Evolutionary conservation across 1,140 invertebrate genomes (phyloP).

Genomic region (Lepidurus arcticus): DNA sequence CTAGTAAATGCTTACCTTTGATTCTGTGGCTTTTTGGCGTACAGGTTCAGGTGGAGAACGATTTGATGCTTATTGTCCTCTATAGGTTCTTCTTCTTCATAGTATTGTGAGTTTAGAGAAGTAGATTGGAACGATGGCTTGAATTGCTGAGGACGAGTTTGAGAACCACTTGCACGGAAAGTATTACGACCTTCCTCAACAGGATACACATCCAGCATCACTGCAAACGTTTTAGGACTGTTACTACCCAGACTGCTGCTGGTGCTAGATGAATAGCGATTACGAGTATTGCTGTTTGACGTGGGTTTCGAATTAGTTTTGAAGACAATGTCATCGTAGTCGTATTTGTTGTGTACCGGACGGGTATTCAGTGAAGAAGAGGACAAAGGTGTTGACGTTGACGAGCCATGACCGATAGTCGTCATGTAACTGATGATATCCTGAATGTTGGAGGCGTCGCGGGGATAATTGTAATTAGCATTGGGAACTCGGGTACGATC

Average conservation of each 20-base stretch:
- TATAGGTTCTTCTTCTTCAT: background rate
- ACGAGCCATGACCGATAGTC: background rate
- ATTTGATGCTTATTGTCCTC: slow-evolving; percentile 29
- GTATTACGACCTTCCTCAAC: background rate
- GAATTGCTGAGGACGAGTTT: slow-evolving; percentile 1
- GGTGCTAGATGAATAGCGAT: background rate
- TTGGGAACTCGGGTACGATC: background rate
- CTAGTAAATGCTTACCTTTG: background rate
- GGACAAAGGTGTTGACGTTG: background rate
- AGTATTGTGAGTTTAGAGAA: background rate
- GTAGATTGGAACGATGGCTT: background rate
- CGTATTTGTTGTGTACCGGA: background rate
- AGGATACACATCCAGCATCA: slow-evolving; percentile 32
- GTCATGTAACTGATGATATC: slow-evolving; percentile 34
- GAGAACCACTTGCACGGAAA: slow-evolving; percentile 18
- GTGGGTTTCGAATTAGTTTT: background rate
- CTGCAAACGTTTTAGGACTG: slow-evolving; percentile 18
- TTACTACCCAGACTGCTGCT: background rate
- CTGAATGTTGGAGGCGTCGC: slow-evolving; percentile 30
- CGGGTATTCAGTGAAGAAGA: background rate
- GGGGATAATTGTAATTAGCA: background rate
- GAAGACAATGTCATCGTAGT: background rate
- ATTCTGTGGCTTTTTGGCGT: slow-evolving; percentile 15
- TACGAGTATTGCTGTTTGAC: background rate
- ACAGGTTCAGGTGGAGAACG: slow-evolving; percentile 30